Evolutionary conservation across 2,797 vertebrate genomes (phyloP).

Genomic region (Salarias fasciatus): DNA sequence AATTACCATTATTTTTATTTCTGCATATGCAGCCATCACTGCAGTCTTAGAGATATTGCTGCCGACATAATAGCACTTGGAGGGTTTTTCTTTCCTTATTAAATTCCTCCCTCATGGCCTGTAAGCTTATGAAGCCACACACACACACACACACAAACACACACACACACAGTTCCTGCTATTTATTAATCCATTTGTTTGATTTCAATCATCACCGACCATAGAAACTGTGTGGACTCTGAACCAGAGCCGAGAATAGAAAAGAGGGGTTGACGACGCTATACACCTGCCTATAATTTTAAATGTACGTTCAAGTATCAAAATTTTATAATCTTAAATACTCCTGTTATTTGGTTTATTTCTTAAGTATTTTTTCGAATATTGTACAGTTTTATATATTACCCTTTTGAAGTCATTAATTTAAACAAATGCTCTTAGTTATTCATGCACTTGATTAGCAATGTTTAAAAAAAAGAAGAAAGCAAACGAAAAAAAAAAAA

Average conservation of each 20-base stretch:
- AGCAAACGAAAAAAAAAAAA: slow-evolving; percentile 79
- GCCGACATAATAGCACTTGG: slow-evolving; percentile 73
- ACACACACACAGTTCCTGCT: slow-evolving; percentile 60
- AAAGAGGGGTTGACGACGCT: slow-evolving; percentile 70
- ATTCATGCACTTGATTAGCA: slow-evolving; percentile 97
- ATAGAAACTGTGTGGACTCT: slow-evolving; percentile 85
- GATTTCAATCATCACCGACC: slow-evolving; percentile 78
- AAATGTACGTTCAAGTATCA: slow-evolving; percentile 83
- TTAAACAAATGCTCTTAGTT: slow-evolving; percentile 98
- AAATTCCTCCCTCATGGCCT: slow-evolving; percentile 63
- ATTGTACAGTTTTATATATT: slow-evolving; percentile 99
- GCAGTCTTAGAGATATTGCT: slow-evolving; percentile 55
- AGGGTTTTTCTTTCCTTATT: slow-evolving; percentile 39
- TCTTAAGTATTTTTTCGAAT: slow-evolving; percentile 92
- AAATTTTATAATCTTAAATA: slow-evolving; percentile 87
- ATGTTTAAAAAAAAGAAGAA: slow-evolving; percentile 89
- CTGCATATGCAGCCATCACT: slow-evolving; percentile 61
- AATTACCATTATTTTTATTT: slow-evolving; percentile 47
- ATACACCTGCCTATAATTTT: slow-evolving; percentile 84
- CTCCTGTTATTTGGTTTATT: slow-evolving; percentile 84
- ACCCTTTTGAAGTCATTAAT: slow-evolving; percentile 95
- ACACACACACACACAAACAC: slow-evolving; percentile 59
- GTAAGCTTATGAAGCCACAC: slow-evolving; percentile 62
- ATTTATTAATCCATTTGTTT: slow-evolving; percentile 70
- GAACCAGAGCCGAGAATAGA: slow-evolving; percentile 70